Percentiles rank a stretch among this genome's conserved stretches.
Evolutionary conservation across 2,888 invertebrate genomes (phyloP).

Genomic region (Plebejus anna): DNA sequence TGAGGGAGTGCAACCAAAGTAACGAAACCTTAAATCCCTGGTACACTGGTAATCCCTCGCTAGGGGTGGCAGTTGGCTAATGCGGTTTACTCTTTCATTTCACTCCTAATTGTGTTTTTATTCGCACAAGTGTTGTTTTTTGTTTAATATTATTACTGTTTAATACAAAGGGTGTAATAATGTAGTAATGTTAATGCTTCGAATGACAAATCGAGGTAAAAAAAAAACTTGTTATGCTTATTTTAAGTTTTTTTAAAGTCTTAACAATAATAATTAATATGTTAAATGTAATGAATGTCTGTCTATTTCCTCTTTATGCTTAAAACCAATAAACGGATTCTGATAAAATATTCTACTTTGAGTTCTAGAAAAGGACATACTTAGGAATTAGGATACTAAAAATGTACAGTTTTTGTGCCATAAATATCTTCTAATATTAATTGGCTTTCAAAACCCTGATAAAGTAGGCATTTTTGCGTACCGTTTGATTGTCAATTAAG

Average conservation of each 20-base stretch:
- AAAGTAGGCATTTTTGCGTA: neutral
- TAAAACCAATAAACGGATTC: no score
- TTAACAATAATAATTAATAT: no score
- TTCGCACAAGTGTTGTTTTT: slow-evolving; percentile 61
- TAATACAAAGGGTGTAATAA: neutral
- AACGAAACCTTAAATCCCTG: slow-evolving; percentile 80
- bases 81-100: slow-evolving; percentile 77
- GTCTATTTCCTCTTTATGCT: no score
- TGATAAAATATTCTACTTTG: no score
- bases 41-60: slow-evolving; percentile 76
- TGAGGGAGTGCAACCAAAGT: slow-evolving; percentile 52
- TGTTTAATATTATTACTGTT: slow-evolving; percentile 43
- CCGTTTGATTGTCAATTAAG: neutral
- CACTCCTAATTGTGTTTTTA: slow-evolving; percentile 72
- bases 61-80: slow-evolving; percentile 77
- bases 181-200: neutral
- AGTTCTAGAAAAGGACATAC: no score
- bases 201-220: no score
- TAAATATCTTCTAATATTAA: neutral
- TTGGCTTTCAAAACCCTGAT: neutral
- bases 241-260: no score
- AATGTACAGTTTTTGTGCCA: neutral
- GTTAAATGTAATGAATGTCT: no score
- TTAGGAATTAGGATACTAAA: no score
- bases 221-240: no score